Conservation (phyloP, 2,888 invertebrate genomes). For the Epirrhoe tristata region DNA sequence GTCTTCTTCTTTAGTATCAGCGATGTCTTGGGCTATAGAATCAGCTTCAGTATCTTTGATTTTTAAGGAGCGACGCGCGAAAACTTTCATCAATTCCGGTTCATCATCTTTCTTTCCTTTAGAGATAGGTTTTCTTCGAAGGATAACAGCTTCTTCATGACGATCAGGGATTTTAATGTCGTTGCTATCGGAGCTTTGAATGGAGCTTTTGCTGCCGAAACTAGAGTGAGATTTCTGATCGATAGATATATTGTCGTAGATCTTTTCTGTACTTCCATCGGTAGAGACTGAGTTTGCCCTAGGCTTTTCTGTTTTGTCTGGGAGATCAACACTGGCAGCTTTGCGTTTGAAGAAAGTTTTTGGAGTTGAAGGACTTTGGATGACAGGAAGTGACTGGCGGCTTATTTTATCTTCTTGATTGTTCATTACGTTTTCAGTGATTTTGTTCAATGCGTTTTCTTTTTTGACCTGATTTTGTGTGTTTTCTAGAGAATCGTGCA, state of each 20-base stretch:
- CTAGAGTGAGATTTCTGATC: slow-evolving; percentile 80
- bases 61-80: slow-evolving; percentile 92
- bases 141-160: slow-evolving; percentile 80
- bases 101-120: slow-evolving; percentile 86
- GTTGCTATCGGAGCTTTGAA: slow-evolving; percentile 78
- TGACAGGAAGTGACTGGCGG: slow-evolving; percentile 55
- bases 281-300: slow-evolving; percentile 74
- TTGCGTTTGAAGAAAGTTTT: slow-evolving; percentile 83
- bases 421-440: slow-evolving; percentile 58
- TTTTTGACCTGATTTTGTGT: slow-evolving; percentile 49
- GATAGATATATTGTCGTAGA: slow-evolving; percentile 78
- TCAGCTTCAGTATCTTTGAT: slow-evolving; percentile 89
- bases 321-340: slow-evolving; percentile 83
- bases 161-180: slow-evolving; percentile 73
- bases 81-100: slow-evolving; percentile 93
- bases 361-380: slow-evolving; percentile 72
- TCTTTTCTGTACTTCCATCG: slow-evolving; percentile 77
- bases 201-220: slow-evolving; percentile 80
- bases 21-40: slow-evolving; percentile 84
- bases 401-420: slow-evolving; percentile 58
- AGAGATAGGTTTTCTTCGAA: slow-evolving; percentile 84
- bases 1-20: slow-evolving; percentile 73
- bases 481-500: slow-evolving; percentile 48
- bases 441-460: slow-evolving; percentile 59
- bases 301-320: slow-evolving; percentile 74